Evolutionary conservation across 2,113 vertebrate species (phyloP).

Genomic region (Malurus melanocephalus): DNA sequence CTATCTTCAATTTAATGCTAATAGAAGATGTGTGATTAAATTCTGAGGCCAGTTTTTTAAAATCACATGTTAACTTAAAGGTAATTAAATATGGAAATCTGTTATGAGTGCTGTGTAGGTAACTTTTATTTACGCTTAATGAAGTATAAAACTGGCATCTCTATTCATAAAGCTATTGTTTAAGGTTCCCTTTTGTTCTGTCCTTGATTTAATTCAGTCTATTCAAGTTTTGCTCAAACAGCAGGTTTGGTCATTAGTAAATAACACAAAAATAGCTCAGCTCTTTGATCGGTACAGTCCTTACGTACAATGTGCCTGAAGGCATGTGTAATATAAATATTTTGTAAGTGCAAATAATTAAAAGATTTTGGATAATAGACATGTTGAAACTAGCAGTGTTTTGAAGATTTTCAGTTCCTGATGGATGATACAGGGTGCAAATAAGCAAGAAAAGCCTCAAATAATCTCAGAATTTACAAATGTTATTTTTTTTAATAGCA

Average conservation of each 20-base stretch:
- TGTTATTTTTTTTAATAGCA: neutral
- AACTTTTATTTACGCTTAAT: constrained; percentile 31
- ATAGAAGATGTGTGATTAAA: constrained; percentile 10
- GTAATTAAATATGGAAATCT: constrained; percentile 52
- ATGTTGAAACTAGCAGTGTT: constrained; percentile 32
- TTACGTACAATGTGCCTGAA: neutral
- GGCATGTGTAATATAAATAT: constrained; percentile 36
- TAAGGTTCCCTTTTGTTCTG: constrained; percentile 26
- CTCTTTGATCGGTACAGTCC: constrained; percentile 28
- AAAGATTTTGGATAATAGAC: constrained; percentile 31
- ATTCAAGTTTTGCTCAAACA: constrained; percentile 46
- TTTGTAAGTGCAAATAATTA: constrained; percentile 43
- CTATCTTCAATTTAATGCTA: neutral
- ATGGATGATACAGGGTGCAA: neutral
- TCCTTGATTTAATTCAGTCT: constrained; percentile 33
- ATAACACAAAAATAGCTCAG: constrained; percentile 6
- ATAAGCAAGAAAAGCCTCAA: neutral
- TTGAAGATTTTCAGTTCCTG: constrained; percentile 2
- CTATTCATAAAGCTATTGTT: constrained; percentile 20
- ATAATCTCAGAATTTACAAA: constrained; percentile 7
- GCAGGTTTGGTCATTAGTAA: constrained; percentile 49
- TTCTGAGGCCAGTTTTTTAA: constrained; percentile 19
- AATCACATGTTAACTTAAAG: neutral
- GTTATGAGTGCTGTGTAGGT: neutral
- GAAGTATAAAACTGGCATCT: constrained; percentile 33